Percentiles rank a stretch among this genome's conserved stretches.
Conservation (phyloP, 2,888 invertebrate genomes). For the Megastigmus dorsalis region DNA sequence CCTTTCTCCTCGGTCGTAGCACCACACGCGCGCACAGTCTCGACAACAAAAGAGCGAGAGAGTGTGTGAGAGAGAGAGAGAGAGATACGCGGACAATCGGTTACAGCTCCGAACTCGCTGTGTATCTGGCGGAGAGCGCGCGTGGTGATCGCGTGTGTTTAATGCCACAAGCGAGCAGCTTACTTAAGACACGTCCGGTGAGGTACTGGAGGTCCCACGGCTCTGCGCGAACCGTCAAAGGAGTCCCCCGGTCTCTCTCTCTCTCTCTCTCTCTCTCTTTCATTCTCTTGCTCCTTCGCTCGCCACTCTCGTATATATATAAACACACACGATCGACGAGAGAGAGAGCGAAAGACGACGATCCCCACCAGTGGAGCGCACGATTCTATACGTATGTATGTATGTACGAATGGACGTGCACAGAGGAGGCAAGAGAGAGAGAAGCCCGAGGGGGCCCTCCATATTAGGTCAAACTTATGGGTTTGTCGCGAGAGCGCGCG, state of each 20-base stretch:
- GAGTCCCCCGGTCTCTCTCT: conserved; percentile 46
- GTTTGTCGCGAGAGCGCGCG: conserved; percentile 65
- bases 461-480: conserved; percentile 74
- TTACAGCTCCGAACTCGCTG: too few species aligned
- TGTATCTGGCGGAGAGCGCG: too few species aligned
- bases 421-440: conserved; percentile 21
- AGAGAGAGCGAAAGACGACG: conserved; percentile 61
- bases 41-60: too few species aligned
- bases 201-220: conserved; percentile 67
- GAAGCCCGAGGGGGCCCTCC: conserved; percentile 60
- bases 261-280: conserved; percentile 36
- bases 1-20: too few species aligned
- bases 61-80: too few species aligned
- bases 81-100: too few species aligned
- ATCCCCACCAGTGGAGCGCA: conserved; percentile 64
- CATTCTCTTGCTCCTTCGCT: not conserved
- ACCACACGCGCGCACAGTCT: too few species aligned
- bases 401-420: too few species aligned
- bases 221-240: conserved; percentile 36
- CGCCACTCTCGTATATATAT: not conserved
- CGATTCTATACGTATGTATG: too few species aligned
- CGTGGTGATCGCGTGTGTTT: conserved; percentile 15
- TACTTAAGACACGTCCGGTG: conserved; percentile 70
- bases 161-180: conserved; percentile 33
- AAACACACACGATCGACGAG: conserved; percentile 21